Evolutionary conservation across 2,888 invertebrate species (phyloP).

Genomic region (Oasisia sp.): DNA sequence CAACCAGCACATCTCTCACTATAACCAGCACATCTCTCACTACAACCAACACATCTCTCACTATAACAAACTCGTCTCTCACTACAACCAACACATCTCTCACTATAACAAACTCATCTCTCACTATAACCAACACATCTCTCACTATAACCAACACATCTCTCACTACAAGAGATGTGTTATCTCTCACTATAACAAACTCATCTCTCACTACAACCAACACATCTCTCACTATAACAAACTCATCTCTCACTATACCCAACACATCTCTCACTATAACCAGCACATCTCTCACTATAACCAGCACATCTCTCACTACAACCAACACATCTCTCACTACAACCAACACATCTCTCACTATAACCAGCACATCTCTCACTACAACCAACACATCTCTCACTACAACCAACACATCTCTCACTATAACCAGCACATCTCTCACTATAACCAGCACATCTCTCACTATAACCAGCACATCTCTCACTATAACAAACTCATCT

Average conservation of each 20-base stretch:
- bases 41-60: background rate
- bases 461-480: background rate
- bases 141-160: background rate
- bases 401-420: background rate
- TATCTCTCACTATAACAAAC: background rate
- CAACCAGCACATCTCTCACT: conserved; percentile 7
- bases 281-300: no score
- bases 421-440: background rate
- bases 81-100: background rate
- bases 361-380: background rate
- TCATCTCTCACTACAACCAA: background rate
- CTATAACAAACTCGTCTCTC: no score
- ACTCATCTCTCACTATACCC: background rate
- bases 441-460: conserved; percentile 17
- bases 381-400: background rate
- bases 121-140: background rate
- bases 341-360: background rate
- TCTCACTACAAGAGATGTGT: no score
- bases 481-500: no score
- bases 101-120: background rate
- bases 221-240: no score
- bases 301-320: conserved; percentile 5
- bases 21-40: background rate
- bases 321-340: no score
- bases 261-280: background rate